Evolutionary conservation across 2,113 vertebrate genomes (phyloP), one percentile per base, ranked within the genome.

Genomic region (Melanotaenia duboulayi): DNA sequence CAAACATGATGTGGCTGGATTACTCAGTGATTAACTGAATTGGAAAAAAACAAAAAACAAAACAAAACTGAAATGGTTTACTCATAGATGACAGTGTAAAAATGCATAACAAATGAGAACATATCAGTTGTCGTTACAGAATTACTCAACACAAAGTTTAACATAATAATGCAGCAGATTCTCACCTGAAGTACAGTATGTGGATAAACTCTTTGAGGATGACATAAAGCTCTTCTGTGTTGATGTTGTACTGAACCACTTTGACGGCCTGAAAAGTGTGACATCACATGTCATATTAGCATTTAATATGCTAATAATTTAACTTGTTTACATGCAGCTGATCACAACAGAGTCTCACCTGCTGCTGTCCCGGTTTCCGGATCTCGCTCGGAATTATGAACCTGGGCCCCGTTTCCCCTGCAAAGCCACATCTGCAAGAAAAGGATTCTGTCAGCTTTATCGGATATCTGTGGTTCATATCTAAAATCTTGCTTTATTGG

Each of bases 131-230:
- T 62, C 25, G 7, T 17, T 4, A 4, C 32, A n/a, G 28, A 11
- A 57, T 20, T 19, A 11, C 2, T 14, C 3, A 57, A 9, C 32
- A 35, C 32, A 35, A 35, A 35, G 32, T 35, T 35, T 35, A 5
- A 9, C 32, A 35, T 7, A 6, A 6, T 28, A 4, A 58, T 2
- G 11, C 22, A 37, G 48, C 7, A 24, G 42, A 37, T 39, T 46
- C 55, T 88, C 80, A 99, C 98, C 98, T 97, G 94, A 99, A 99
- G 92, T 99, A 99, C 0, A 99, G 91, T 83, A 95, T 95, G 75
- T 99, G 98, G 87, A 99, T 97, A 65, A 99, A 99, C 79, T 99
- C 97, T 93, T 98, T 98, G 83, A 99, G 94, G 65, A 96, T 97
- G 2, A 94, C 95, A 90, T 99, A 99, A 1, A 99, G 93, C 87